Conservation (phyloP, 2,113 vertebrate species). For the Lophius piscatorius region DNA sequence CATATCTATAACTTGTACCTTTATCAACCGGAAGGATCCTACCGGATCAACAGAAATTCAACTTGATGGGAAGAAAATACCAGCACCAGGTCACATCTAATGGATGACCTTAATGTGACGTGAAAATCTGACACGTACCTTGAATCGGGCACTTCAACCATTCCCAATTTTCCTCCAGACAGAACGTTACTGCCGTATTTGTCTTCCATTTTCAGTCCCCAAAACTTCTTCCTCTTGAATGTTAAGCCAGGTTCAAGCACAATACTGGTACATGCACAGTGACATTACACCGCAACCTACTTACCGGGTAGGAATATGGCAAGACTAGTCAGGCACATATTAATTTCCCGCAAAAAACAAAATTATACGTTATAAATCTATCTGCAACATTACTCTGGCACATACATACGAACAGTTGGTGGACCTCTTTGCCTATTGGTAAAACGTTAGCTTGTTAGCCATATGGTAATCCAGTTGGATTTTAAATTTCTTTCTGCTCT, state of each 20-base stretch:
- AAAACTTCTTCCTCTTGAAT: neutral
- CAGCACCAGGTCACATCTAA: no score
- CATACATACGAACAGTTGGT: neutral
- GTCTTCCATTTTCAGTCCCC: conserved; percentile 81
- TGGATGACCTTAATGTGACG: no score
- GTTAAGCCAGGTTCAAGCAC: neutral
- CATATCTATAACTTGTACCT: no score
- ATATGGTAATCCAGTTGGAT: neutral
- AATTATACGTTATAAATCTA: neutral
- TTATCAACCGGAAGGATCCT: no score
- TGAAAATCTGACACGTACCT: conserved; percentile 70
- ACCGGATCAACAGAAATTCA: no score
- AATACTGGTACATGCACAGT: conserved; percentile 18
- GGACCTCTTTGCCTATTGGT: conserved; percentile 18
- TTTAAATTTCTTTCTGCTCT: no score
- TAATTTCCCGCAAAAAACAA: neutral
- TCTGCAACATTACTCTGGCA: neutral
- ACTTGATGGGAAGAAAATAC: neutral
- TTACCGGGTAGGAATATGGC: neutral
- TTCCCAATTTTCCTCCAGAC: conserved; percentile 84
- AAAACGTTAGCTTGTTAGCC: conserved; percentile 25
- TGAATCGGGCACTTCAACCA: conserved; percentile 86
- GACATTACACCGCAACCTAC: neutral
- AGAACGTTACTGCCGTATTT: conserved; percentile 89
- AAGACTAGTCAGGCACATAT: neutral